A percentile compares a stretch with the other conserved stretches of the same genome.
Conservation (phyloP, 1,140 invertebrate species). For the Pinna nobilis region DNA sequence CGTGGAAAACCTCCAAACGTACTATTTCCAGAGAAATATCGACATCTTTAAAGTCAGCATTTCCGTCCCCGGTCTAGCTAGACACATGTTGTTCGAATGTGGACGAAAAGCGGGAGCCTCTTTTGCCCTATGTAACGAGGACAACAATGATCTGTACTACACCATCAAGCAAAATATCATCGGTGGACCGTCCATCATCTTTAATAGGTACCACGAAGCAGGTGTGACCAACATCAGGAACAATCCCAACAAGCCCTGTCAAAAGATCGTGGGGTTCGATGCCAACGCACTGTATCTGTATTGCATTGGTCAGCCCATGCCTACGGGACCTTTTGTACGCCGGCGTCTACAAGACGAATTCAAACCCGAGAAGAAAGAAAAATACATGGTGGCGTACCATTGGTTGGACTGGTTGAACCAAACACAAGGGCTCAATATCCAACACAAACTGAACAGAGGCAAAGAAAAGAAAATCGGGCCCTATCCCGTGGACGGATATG, state of each 20-base stretch:
- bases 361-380: slow-evolving; percentile 18
- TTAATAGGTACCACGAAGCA: slow-evolving; percentile 43
- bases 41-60: slow-evolving; percentile 51
- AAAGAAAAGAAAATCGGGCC: slow-evolving; percentile 24
- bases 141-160: slow-evolving; percentile 42
- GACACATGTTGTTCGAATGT: slow-evolving; percentile 43
- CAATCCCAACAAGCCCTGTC: slow-evolving; percentile 13
- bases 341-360: slow-evolving; percentile 13
- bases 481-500: slow-evolving; percentile 23
- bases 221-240: slow-evolving; percentile 31
- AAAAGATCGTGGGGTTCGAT: slow-evolving; percentile 27
- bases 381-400: slow-evolving; percentile 11
- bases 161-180: slow-evolving; percentile 36
- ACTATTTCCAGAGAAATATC: slow-evolving; percentile 31
- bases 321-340: slow-evolving; percentile 38
- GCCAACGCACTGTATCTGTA: slow-evolving; percentile 33
- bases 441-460: slow-evolving; percentile 18
- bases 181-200: slow-evolving; percentile 43
- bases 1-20: slow-evolving; percentile 40
- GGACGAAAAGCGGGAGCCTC: neutral
- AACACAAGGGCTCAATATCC: neutral
- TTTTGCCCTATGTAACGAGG: slow-evolving; percentile 37
- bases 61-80: slow-evolving; percentile 38
- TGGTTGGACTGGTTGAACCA: slow-evolving; percentile 28
- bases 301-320: slow-evolving; percentile 39